These are phyloP conservation scores for Stramonita haemastoma DNA, from an alignment of 2,888 invertebrate genomes.

Conservation along the genomic window DNA sequence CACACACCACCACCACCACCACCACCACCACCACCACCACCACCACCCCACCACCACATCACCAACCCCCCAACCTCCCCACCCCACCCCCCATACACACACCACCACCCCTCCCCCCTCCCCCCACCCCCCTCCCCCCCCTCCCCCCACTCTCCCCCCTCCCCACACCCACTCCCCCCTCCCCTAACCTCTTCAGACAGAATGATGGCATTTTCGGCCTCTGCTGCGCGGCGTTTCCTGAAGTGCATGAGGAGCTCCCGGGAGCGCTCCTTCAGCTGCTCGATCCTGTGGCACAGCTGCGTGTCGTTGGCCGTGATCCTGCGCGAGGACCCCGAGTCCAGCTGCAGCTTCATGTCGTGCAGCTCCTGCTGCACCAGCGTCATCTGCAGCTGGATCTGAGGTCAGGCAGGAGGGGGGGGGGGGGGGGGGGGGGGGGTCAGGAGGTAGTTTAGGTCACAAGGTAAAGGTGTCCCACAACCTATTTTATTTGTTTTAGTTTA, in stretches of 20 bases:
- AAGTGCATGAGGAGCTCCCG: slow-evolving; percentile 71
- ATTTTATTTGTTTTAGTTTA: too few relatives aligned
- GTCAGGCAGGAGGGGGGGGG: too few relatives aligned
- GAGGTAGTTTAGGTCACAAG: too few relatives aligned
- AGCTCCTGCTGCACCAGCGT: slow-evolving; percentile 71
- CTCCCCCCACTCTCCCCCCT: neutral
- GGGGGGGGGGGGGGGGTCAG: too few relatives aligned
- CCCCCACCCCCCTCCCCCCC: neutral
- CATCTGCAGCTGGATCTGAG: slow-evolving; percentile 72
- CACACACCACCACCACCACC: too few relatives aligned
- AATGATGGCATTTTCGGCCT: slow-evolving; percentile 66
- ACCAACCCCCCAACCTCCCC: too few relatives aligned
- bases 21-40: too few relatives aligned
- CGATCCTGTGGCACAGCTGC: slow-evolving; percentile 68
- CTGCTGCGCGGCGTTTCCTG: slow-evolving; percentile 67
- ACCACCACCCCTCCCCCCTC: too few relatives aligned
- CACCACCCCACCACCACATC: too few relatives aligned
- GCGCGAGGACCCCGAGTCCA: slow-evolving; percentile 62
- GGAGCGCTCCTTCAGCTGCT: slow-evolving; percentile 72
- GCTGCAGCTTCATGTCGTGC: slow-evolving; percentile 71
- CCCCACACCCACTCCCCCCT: neutral
- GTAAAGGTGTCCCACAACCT: too few relatives aligned
- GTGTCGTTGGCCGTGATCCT: slow-evolving; percentile 63
- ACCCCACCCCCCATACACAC: too few relatives aligned
- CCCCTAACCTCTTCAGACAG: slow-evolving; percentile 64